Percentiles rank a stretch among this genome's conserved stretches.
These are phyloP conservation scores for Balanococcus diminutus DNA, from an alignment of 2,888 invertebrate genomes.

Conservation along the genomic window DNA sequence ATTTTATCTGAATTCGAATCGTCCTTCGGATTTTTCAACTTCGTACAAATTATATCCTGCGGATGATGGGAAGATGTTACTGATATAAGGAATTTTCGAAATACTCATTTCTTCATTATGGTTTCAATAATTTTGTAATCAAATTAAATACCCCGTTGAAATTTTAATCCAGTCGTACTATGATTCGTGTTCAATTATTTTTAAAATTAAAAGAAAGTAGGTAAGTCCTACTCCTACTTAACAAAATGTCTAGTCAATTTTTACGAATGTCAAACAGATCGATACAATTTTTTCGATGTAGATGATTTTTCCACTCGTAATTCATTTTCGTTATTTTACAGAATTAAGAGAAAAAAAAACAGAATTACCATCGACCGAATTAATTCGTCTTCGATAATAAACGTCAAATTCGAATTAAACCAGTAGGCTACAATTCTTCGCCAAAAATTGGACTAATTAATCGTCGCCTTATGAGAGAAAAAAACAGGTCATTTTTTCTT, in stretches of 20 bases:
- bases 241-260: too few species aligned
- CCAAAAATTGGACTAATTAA: conserved; percentile 21
- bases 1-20: conserved; percentile 7
- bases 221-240: neutral
- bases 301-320: neutral
- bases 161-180: neutral
- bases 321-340: too few species aligned
- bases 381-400: neutral
- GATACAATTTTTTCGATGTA: neutral
- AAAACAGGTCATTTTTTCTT: conserved; percentile 37
- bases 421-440: neutral
- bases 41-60: conserved; percentile 27
- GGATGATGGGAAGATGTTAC: conserved; percentile 29
- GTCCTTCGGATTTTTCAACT: conserved; percentile 13
- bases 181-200: conserved; percentile 6
- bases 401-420: neutral
- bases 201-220: conserved; percentile 9
- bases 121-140: conserved; percentile 24
- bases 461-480: neutral
- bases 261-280: neutral
- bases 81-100: conserved; percentile 18
- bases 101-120: neutral
- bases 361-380: neutral
- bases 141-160: conserved; percentile 32
- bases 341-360: too few species aligned